phyloP scores from a whole-genome alignment of 2,888 invertebrate species.

The Pilophorus perplexus region DNA sequence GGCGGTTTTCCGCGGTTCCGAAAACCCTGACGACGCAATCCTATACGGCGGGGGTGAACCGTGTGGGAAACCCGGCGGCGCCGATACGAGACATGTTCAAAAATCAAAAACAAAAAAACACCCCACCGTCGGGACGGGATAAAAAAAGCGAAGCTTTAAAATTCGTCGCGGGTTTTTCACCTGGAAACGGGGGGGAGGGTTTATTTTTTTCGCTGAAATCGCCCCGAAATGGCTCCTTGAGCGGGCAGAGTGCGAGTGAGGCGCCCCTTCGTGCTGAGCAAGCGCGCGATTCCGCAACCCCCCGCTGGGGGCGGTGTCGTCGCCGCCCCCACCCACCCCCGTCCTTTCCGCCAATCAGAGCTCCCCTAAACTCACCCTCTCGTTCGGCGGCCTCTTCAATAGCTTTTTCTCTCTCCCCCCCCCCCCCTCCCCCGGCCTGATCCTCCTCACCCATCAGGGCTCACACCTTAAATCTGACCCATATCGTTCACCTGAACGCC shows the following conservation, averaged over 20 bases:
- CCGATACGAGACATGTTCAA: no score
- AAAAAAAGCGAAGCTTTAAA: no score
- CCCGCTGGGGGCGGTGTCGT: conserved; percentile 44
- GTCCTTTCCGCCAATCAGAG: conserved; percentile 14
- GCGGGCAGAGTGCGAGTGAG: conserved; percentile 37
- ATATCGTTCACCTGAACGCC: no score
- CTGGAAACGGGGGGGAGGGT: no score
- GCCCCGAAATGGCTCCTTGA: no score
- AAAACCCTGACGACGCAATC: conserved; percentile 26
- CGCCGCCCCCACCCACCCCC: conserved; percentile 32
- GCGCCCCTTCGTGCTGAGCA: conserved; percentile 40
- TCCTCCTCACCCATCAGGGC: not conserved
- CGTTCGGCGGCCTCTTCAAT: not conserved
- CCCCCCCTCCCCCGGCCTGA: not conserved
- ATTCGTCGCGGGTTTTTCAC: no score
- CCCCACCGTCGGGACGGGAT: no score
- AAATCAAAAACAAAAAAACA: no score
- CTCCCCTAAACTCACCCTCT: conserved; percentile 1
- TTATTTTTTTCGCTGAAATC: no score
- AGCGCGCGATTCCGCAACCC: conserved; percentile 42
- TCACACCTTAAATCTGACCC: not conserved
- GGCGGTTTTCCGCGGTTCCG: conserved; percentile 41
- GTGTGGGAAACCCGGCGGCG: conserved; percentile 50
- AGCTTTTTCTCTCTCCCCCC: not conserved
- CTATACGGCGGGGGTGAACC: conserved; percentile 53